A percentile compares a stretch with the other conserved stretches of the same genome.
Evolutionary conservation across 2,888 invertebrate species (phyloP).

Genomic region (Scaptomyza cyrtandrae): DNA sequence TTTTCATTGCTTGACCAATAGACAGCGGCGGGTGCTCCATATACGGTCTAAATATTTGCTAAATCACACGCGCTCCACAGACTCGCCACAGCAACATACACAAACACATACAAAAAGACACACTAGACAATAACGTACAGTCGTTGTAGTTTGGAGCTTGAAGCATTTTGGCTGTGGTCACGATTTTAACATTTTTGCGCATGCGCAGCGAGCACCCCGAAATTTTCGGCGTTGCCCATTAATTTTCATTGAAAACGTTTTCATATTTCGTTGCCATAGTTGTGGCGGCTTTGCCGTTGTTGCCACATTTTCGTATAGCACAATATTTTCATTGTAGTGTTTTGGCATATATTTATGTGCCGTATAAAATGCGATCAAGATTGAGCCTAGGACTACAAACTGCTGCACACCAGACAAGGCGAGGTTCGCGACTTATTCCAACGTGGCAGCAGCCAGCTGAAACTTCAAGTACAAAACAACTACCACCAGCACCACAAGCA

Average conservation of each 20-base stretch:
- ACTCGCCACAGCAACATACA: constrained; percentile 27
- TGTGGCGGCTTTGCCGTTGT: constrained; percentile 49
- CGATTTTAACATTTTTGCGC: constrained; percentile 84
- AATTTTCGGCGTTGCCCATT: constrained; percentile 79
- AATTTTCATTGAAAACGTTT: constrained; percentile 81
- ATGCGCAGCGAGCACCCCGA: constrained; percentile 80
- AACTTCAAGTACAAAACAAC: constrained; percentile 47
- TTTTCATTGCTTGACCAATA: constrained; percentile 55
- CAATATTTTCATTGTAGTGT: constrained; percentile 78
- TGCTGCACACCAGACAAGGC: constrained; percentile 62
- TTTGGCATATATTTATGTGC: constrained; percentile 81
- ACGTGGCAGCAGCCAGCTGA: constrained; percentile 31
- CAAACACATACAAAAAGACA: constrained; percentile 19
- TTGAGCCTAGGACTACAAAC: constrained; percentile 65
- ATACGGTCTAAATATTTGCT: constrained; percentile 79
- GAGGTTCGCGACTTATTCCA: constrained; percentile 59
- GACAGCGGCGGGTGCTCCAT: constrained; percentile 70
- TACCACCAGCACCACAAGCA: constrained; percentile 11
- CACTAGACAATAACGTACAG: constrained; percentile 63
- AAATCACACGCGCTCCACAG: constrained; percentile 76
- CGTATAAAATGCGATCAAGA: constrained; percentile 82
- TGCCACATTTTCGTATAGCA: constrained; percentile 73
- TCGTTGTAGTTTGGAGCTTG: constrained; percentile 41
- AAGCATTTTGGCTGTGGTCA: constrained; percentile 71
- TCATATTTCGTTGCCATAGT: constrained; percentile 75